Base-by-base conservation (phyloP, 2,888 invertebrate species). In the Allophyes oxyacanthae region DNA sequence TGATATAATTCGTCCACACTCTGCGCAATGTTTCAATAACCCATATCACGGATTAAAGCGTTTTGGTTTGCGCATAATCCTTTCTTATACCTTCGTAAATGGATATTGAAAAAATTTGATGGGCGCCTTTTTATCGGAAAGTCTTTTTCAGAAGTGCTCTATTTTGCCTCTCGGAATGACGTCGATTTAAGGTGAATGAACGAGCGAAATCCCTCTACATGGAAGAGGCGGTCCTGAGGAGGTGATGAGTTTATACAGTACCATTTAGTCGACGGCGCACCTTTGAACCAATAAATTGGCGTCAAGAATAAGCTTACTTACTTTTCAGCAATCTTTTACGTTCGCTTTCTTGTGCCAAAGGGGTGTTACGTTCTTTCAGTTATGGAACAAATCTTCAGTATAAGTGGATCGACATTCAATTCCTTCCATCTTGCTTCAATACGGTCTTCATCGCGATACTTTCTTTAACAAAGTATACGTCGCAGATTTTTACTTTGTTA, bases 161-260 rank as follows among this genome's bases (percentile, higher is more conserved):
- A 91, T 90, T 93, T 92, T 89, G 90, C 89, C 84, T 89, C 79
- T 87, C 82, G 81, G 81, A 92, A 92, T 91, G 90, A 91, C 88
- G 87, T 85, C 92, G 87, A 92, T 92, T 92, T 92, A 92, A 91
- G 91, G 89, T 90, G 92, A 92, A 92, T 90, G 90, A 92, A 92
- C 90, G 90, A 91, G 90, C 88, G 74, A 88, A 90, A 93, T 90
- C 89, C 87, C 82, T 84, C 84, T 85, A 93, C 93, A 93, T 82
- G 93, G 87, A 93, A 93, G 86, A 88, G 94, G 93, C 93, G 93
- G 90, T 77, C 78, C 90, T 84, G 83, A 82, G 82, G 76, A 90
- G 90, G 91, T 91, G 92, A 93, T 91, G 92, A 90, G 87, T 90
- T 89, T 91, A 91, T 91, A 89, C 86, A 86, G 87, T 84, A 87